Evolutionary conservation across 2,888 invertebrate species (phyloP).

Genomic region (Philaethria dido): DNA sequence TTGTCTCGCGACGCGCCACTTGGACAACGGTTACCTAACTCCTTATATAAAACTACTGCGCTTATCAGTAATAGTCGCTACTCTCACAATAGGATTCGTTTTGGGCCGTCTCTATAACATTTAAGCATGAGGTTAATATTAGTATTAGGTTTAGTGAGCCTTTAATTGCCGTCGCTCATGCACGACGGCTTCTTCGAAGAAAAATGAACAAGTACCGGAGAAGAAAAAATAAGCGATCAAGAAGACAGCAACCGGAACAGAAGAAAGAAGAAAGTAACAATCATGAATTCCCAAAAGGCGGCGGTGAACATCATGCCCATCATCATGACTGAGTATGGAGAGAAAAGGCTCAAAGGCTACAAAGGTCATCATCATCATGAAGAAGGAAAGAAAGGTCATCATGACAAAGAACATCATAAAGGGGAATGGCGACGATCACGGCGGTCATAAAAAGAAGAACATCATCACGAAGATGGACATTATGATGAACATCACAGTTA

Average conservation of each 20-base stretch:
- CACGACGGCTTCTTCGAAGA: conserved; percentile 60
- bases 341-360: conserved; percentile 89
- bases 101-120: conserved; percentile 48
- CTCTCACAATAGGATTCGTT: conserved; percentile 64
- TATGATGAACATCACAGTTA: conserved; percentile 86
- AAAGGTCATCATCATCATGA: conserved; percentile 87
- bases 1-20: conserved; percentile 67
- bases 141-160: conserved; percentile 62
- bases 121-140: conserved; percentile 66
- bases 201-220: conserved; percentile 44
- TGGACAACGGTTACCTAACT: conserved; percentile 77
- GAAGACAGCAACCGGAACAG: conserved; percentile 70
- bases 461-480: conserved; percentile 87
- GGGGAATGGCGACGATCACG: conserved; percentile 86
- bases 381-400: conserved; percentile 89
- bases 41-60: conserved; percentile 80
- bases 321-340: conserved; percentile 87
- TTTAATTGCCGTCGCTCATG: conserved; percentile 55
- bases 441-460: conserved; percentile 85
- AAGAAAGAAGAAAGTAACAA: conserved; percentile 77
- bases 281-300: conserved; percentile 85
- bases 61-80: conserved; percentile 69
- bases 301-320: conserved; percentile 86
- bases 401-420: conserved; percentile 87
- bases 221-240: conserved; percentile 58